These are phyloP conservation scores for Carterocephalus palaemon DNA, from an alignment of 2,888 invertebrate species.

Conservation along the genomic window DNA sequence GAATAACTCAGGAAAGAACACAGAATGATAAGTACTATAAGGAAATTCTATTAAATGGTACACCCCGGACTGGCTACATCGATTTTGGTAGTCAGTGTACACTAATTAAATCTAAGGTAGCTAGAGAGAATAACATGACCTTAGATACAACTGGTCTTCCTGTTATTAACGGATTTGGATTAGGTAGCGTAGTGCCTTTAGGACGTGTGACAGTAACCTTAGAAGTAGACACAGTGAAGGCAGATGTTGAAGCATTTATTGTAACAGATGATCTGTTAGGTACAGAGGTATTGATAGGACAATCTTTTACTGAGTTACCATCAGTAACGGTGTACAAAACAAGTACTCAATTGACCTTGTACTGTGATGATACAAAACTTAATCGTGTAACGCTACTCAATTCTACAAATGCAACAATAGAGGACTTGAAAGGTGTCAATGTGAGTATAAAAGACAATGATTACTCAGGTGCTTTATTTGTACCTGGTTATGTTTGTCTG, in stretches of 20 bases:
- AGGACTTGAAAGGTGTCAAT: background rate
- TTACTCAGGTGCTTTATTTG: background rate
- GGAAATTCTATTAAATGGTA: constrained; percentile 14
- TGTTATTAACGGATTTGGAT: constrained; percentile 22
- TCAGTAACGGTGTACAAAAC: constrained; percentile 18
- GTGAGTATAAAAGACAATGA: background rate
- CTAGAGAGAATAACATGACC: background rate
- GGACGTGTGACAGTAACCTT: constrained; percentile 14
- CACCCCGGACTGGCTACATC: constrained; percentile 11
- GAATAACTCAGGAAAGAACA: background rate
- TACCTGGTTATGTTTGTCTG: background rate
- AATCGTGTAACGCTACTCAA: constrained; percentile 1
- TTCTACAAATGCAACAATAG: background rate
- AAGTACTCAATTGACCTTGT: background rate
- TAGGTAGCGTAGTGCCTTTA: constrained; percentile 9
- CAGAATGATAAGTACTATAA: constrained; percentile 23
- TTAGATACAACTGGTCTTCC: constrained; percentile 10
- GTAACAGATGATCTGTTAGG: constrained; percentile 17
- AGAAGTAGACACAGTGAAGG: constrained; percentile 16
- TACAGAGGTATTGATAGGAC: constrained; percentile 23
- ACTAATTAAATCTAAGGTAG: constrained; percentile 10
- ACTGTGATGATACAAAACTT: constrained; percentile 6
- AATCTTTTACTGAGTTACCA: constrained; percentile 24
- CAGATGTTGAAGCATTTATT: constrained; percentile 15
- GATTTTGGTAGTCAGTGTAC: constrained; percentile 30